Percentiles rank a stretch among this genome's conserved stretches.
Evolutionary conservation across 2,888 invertebrate species (phyloP).

Genomic region (Schrankia costaestrigalis): DNA sequence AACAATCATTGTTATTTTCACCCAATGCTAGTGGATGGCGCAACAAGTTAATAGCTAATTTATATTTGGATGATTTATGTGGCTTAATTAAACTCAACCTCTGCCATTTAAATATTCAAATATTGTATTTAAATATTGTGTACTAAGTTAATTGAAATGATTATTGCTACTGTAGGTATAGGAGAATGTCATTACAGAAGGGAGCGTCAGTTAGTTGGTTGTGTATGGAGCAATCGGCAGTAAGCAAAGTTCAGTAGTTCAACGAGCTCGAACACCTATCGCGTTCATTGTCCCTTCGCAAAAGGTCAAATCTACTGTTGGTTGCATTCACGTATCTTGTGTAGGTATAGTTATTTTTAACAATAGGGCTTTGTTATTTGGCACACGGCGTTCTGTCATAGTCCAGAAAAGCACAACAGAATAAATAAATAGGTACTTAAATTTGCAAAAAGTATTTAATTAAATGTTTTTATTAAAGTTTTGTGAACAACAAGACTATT

Average conservation of each 20-base stretch:
- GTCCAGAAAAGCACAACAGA: too few relatives aligned
- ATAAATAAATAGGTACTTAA: too few relatives aligned
- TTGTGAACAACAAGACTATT: too few relatives aligned
- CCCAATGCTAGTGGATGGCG: constrained; percentile 4
- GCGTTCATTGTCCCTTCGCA: constrained; percentile 60
- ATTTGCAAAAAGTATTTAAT: too few relatives aligned
- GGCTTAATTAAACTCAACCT: constrained; percentile 11
- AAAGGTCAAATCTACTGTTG: constrained; percentile 60
- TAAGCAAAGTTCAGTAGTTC: constrained; percentile 72
- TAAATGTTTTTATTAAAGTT: too few relatives aligned
- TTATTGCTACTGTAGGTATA: constrained; percentile 35
- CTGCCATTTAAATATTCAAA: constrained; percentile 23
- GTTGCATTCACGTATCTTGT: constrained; percentile 31
- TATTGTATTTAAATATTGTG: constrained; percentile 19
- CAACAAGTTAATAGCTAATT: constrained; percentile 11
- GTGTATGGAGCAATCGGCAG: constrained; percentile 60
- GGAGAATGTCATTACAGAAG: constrained; percentile 43
- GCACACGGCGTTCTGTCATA: too few relatives aligned
- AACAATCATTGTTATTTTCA: constrained; percentile 6
- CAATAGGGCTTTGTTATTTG: too few relatives aligned
- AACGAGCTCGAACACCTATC: constrained; percentile 57
- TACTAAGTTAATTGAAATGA: constrained; percentile 28
- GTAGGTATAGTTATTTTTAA: constrained; percentile 4
- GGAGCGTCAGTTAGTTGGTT: constrained; percentile 49
- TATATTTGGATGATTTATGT: constrained; percentile 15